Evolutionary conservation across 2,113 vertebrate genomes (phyloP).

Genomic region (Tamias sibiricus): DNA sequence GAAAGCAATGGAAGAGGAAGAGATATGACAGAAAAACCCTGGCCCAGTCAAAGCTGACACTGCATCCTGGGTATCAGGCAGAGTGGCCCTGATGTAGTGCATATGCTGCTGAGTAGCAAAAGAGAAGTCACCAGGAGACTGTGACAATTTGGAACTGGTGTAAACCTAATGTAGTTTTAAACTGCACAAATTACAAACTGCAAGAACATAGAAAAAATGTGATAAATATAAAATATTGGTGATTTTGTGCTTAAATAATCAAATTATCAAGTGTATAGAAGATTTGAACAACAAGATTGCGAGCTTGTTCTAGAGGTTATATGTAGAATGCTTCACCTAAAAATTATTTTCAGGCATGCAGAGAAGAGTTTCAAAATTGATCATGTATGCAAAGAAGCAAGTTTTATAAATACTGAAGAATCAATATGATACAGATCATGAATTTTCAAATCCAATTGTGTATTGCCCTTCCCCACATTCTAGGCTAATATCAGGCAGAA

Average conservation of each 20-base stretch:
- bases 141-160: rapidly evolving
- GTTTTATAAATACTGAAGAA: background rate
- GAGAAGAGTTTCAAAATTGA: background rate
- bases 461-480: background rate
- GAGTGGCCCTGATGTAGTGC: too few species aligned
- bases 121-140: background rate
- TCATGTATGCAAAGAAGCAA: background rate
- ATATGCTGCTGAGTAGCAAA: rapidly evolving
- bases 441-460: too few species aligned
- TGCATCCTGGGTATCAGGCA: background rate
- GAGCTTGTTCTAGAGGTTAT: background rate
- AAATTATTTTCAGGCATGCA: background rate
- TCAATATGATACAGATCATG: background rate
- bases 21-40: rapidly evolving
- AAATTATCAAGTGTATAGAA: background rate
- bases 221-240: background rate
- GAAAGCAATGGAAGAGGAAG: background rate
- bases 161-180: background rate
- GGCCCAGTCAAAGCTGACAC: too few species aligned
- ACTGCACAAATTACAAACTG: background rate
- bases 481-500: background rate
- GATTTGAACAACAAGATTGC: background rate
- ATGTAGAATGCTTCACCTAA: rapidly evolving
- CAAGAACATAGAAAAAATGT: background rate
- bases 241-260: background rate